Percentiles rank a stretch among this genome's conserved stretches.
Conservation (phyloP, 1,140 invertebrate species). For the Drosophila equinoxialis region DNA sequence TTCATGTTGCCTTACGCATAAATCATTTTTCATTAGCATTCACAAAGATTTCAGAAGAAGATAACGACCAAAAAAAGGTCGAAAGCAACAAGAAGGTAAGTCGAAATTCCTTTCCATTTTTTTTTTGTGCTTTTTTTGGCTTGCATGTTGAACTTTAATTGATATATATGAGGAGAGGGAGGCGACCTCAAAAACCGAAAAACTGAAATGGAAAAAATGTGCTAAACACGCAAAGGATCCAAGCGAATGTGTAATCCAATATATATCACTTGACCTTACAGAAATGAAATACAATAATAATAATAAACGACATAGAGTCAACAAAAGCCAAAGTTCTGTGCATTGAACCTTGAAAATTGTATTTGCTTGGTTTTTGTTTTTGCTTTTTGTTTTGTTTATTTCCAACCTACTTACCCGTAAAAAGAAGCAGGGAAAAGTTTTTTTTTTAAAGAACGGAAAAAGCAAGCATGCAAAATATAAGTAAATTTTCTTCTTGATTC, state of each 20-base stretch:
- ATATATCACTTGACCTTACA: constrained; percentile 45
- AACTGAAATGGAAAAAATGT: constrained; percentile 26
- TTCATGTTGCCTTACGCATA: constrained; percentile 46
- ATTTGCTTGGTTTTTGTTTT: constrained; percentile 10
- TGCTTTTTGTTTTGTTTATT: constrained; percentile 16
- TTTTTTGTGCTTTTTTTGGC: constrained; percentile 48
- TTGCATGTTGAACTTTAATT: constrained; percentile 76
- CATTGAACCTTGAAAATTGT: constrained; percentile 55
- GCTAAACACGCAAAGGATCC: constrained; percentile 59
- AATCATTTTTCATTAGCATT: constrained; percentile 77
- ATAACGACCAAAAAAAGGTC: constrained; percentile 6
- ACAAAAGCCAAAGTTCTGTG: constrained; percentile 27
- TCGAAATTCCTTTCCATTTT: constrained; percentile 30
- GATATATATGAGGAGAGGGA: constrained; percentile 61
- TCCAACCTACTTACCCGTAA: constrained; percentile 39
- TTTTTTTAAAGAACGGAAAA: background rate
- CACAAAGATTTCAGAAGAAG: constrained; percentile 39
- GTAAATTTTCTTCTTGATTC: constrained; percentile 5
- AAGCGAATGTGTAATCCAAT: constrained; percentile 19
- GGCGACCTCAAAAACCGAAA: constrained; percentile 55
- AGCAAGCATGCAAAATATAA: constrained; percentile 2
- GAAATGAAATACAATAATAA: constrained; percentile 8
- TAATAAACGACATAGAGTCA: constrained; percentile 16
- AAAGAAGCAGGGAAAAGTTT: constrained; percentile 8
- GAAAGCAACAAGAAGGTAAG: constrained; percentile 5